Evolutionary conservation across 2,888 invertebrate species (phyloP).

Genomic region (Parnassius apollo): DNA sequence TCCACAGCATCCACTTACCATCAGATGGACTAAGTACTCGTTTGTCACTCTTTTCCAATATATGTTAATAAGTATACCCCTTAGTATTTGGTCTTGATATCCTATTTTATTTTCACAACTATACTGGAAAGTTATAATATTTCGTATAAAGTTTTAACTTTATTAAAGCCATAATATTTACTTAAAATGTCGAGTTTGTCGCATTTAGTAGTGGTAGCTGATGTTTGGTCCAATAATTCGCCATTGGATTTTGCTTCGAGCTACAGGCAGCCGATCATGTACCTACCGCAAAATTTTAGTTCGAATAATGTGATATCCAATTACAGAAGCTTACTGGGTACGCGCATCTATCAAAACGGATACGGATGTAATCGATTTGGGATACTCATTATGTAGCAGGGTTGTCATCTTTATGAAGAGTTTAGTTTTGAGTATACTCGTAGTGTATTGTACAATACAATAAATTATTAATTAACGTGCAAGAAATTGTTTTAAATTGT

Average conservation of each 20-base stretch:
- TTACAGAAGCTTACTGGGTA: conserved; percentile 12
- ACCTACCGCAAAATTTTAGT: conserved; percentile 5
- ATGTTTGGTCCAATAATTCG: conserved; percentile 7
- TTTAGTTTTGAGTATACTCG: background rate
- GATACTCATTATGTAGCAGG: background rate
- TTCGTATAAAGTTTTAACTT: too few relatives aligned
- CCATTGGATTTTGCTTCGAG: conserved; percentile 8
- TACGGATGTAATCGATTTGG: background rate
- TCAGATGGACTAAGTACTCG: too few relatives aligned
- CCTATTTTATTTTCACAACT: too few relatives aligned
- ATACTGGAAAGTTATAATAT: too few relatives aligned
- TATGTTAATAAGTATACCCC: too few relatives aligned
- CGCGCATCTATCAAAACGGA: background rate
- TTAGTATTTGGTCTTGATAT: too few relatives aligned
- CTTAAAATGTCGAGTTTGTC: conserved; percentile 1
- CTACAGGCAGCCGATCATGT: background rate
- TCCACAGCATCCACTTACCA: too few relatives aligned
- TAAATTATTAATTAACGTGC: too few relatives aligned
- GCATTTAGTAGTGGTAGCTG: conserved; percentile 13
- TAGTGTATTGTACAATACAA: too few relatives aligned
- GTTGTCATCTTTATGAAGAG: background rate
- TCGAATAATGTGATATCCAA: conserved; percentile 13
- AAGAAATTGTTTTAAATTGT: too few relatives aligned
- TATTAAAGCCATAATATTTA: too few relatives aligned
- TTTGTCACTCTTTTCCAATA: too few relatives aligned